phyloP scores from a whole-genome alignment of 2,797 vertebrate species.

The Clangula hyemalis region DNA sequence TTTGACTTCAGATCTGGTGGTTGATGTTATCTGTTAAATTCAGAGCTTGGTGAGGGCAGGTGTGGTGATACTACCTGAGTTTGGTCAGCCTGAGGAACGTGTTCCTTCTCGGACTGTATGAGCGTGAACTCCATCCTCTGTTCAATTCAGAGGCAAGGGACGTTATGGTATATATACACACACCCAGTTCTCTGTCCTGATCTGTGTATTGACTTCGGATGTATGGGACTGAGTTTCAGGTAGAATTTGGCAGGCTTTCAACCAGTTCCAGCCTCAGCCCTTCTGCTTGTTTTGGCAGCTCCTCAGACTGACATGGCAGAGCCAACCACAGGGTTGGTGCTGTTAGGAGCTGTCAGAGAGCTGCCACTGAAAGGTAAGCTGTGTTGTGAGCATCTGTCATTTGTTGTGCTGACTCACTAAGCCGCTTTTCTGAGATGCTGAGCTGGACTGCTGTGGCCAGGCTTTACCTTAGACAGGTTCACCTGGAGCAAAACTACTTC shows the following conservation, averaged over 20 bases:
- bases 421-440: not conserved
- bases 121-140: not conserved
- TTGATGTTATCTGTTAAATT: not conserved
- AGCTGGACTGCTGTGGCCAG: not conserved
- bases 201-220: not conserved
- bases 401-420: not conserved
- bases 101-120: accelerated
- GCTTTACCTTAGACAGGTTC: not conserved
- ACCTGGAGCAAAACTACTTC: not conserved
- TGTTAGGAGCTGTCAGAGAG: not conserved
- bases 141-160: accelerated
- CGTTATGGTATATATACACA: accelerated
- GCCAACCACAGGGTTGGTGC: accelerated
- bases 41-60: not conserved
- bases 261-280: not conserved
- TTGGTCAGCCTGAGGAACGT: not conserved
- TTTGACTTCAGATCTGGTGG: not conserved
- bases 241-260: not conserved
- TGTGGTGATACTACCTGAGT: not conserved
- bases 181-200: not conserved
- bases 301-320: accelerated
- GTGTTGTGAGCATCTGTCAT: not conserved
- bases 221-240: not conserved
- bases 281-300: not conserved
- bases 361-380: not conserved